These are phyloP conservation scores for Grammomys surdaster DNA, from an alignment of 2,113 vertebrate species.

Conservation along the genomic window DNA sequence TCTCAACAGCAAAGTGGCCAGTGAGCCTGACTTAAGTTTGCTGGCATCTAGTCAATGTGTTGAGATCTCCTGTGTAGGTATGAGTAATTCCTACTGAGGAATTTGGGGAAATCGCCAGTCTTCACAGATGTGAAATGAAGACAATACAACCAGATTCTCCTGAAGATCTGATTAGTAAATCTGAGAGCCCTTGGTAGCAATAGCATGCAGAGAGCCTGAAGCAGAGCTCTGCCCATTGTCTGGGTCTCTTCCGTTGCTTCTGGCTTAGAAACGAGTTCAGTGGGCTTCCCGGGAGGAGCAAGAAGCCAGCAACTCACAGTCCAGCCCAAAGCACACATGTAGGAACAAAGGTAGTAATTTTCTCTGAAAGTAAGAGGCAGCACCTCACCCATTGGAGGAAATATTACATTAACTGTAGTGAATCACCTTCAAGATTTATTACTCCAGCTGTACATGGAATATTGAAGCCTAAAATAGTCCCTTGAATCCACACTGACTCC, in stretches of 20 bases:
- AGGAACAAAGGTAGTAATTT: not conserved
- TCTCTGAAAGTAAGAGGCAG: conserved; percentile 55
- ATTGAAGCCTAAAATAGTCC: not conserved
- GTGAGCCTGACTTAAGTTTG: not conserved
- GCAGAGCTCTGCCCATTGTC: not conserved
- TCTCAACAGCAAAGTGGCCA: not conserved
- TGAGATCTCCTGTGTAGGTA: not conserved
- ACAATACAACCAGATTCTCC: not conserved
- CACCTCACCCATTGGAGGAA: conserved; percentile 13
- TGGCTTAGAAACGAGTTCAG: not conserved
- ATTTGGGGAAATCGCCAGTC: not conserved
- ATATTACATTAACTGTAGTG: not conserved
- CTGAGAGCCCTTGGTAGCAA: not conserved
- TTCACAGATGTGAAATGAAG: not conserved
- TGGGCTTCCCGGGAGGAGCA: not conserved
- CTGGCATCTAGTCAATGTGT: not conserved
- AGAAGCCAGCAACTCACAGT: not conserved
- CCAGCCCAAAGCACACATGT: not conserved
- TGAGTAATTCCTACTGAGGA: not conserved
- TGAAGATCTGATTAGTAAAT: not conserved
- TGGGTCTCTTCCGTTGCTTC: not conserved
- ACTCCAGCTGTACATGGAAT: not conserved
- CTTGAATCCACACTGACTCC: not conserved
- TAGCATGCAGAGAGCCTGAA: not conserved
- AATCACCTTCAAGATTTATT: conserved; percentile 11